These are phyloP conservation scores for Puffinus mauretanicus DNA, from an alignment of 2,113 vertebrate genomes.

Conservation along the genomic window DNA sequence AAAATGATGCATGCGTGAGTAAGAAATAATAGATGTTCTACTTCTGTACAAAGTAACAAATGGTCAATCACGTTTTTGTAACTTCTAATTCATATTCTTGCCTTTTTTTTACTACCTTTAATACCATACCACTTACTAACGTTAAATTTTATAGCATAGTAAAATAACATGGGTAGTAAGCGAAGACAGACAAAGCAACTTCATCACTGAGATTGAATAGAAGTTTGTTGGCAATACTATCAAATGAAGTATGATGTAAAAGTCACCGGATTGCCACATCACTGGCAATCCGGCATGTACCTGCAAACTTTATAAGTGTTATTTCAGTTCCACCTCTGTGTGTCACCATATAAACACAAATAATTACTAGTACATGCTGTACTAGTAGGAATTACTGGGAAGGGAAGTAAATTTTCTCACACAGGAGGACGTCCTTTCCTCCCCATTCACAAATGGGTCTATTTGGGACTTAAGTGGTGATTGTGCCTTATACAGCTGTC, in stretches of 20 bases:
- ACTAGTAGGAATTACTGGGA: not conserved
- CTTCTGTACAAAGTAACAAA: not conserved
- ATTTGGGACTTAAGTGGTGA: not conserved
- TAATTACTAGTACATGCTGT: not conserved
- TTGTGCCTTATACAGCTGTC: fast-evolving
- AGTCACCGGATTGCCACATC: not conserved
- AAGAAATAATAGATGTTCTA: not conserved
- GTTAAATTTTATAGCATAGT: not conserved
- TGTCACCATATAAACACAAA: not conserved
- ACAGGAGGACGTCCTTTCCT: not conserved
- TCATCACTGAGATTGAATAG: fast-evolving
- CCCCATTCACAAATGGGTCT: not conserved
- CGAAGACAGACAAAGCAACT: not conserved
- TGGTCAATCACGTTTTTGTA: not conserved
- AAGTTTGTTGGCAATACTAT: not conserved
- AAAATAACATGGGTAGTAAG: not conserved
- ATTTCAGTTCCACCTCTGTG: not conserved
- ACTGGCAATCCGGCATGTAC: not conserved
- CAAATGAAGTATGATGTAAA: not conserved
- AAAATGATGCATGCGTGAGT: not conserved
- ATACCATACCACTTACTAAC: not conserved
- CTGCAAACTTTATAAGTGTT: not conserved
- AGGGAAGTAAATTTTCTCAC: not conserved
- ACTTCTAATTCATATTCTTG: not conserved
- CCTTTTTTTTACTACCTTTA: not conserved